Percentiles rank a stretch among this genome's conserved stretches.
Evolutionary conservation across 1,140 invertebrate genomes (phyloP).

Genomic region (Thaumetopoea pityocampa): DNA sequence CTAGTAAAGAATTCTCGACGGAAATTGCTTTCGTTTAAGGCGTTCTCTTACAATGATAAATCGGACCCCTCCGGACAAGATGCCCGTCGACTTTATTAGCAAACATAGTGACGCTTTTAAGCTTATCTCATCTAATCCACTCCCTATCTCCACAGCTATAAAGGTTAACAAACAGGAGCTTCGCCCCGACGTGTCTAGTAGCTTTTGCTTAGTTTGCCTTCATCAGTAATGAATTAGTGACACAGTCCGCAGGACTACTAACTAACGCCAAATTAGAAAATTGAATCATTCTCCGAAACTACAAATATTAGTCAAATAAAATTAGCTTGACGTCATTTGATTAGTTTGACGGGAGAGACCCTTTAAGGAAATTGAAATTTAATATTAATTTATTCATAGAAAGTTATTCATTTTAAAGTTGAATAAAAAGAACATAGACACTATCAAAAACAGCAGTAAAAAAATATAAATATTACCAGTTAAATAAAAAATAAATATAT

Average conservation of each 20-base stretch:
- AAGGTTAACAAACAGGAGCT: constrained; percentile 10
- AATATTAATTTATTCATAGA: no score
- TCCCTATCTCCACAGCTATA: constrained; percentile 20
- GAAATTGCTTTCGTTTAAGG: constrained; percentile 57
- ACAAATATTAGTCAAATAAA: constrained; percentile 13
- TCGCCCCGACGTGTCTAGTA: constrained; percentile 4
- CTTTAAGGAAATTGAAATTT: no score
- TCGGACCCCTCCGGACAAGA: constrained; percentile 36
- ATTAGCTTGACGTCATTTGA: constrained; percentile 6
- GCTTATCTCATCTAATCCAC: constrained; percentile 26
- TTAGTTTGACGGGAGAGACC: constrained; percentile 3
- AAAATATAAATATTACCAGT: no score
- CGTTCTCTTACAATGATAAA: constrained; percentile 55
- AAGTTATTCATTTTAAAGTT: no score
- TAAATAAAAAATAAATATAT: no score
- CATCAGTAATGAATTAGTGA: constrained; percentile 24
- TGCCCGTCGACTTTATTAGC: constrained; percentile 50
- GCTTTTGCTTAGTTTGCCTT: constrained; percentile 11
- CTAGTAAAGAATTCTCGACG: constrained; percentile 42
- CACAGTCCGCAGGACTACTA: constrained; percentile 9
- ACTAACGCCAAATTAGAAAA: constrained; percentile 20
- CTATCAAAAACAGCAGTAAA: no score
- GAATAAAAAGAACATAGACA: no score
- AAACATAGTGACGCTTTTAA: constrained; percentile 41
- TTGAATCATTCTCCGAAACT: constrained; percentile 11